phyloP scores from a whole-genome alignment of 2,888 invertebrate species.

The Hedya salicella region DNA sequence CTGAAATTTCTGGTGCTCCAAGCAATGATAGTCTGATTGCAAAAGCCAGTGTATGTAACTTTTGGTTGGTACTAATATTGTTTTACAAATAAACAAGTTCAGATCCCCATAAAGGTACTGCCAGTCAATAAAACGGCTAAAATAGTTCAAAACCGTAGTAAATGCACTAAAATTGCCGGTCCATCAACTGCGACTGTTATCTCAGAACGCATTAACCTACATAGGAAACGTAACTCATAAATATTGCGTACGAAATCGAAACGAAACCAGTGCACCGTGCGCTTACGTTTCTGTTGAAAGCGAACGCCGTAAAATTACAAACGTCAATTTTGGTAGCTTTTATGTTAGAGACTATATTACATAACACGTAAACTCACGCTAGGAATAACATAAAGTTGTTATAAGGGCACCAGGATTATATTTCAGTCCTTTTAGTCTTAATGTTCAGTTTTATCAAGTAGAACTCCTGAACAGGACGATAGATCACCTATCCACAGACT shows the following conservation, averaged over 20 bases:
- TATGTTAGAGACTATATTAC: conserved; percentile 52
- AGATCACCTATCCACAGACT: too few relatives aligned
- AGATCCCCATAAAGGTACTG: not conserved
- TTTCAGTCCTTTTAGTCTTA: not conserved
- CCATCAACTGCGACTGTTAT: conserved; percentile 59
- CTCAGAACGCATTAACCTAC: conserved; percentile 75
- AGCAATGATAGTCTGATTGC: too few relatives aligned
- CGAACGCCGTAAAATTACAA: conserved; percentile 65
- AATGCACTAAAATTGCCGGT: conserved; percentile 37
- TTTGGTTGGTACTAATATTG: too few relatives aligned
- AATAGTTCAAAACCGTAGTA: conserved; percentile 27
- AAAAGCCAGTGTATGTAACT: too few relatives aligned
- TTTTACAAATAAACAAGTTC: conserved; percentile 5
- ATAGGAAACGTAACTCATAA: conserved; percentile 70
- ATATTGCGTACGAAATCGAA: conserved; percentile 69
- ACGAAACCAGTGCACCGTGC: conserved; percentile 70
- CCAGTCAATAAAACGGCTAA: conserved; percentile 25
- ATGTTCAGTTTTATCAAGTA: too few relatives aligned
- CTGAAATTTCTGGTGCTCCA: too few relatives aligned
- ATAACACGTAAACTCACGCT: not conserved
- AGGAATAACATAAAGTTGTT: not conserved
- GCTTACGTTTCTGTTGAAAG: conserved; percentile 73
- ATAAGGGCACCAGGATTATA: not conserved
- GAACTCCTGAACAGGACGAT: too few relatives aligned
- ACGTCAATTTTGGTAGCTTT: conserved; percentile 57